These are phyloP conservation scores for Drosophila aff. DNA, from an alignment of 1,140 invertebrate genomes.

Conservation along the genomic window DNA sequence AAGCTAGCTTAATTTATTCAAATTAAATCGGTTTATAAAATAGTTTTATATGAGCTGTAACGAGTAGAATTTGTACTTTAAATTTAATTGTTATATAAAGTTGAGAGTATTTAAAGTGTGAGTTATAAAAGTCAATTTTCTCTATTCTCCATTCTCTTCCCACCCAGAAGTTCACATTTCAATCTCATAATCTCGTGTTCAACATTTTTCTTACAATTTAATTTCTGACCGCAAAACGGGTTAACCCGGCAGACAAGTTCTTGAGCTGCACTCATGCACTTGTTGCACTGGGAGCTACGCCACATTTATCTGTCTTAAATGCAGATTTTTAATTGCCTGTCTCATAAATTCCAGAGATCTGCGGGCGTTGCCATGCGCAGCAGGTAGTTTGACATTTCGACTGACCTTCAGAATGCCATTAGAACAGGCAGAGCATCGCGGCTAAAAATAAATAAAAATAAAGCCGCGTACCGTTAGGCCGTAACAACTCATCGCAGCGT, in stretches of 20 bases:
- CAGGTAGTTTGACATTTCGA: conserved; percentile 62
- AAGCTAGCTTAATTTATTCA: background rate
- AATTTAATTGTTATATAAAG: background rate
- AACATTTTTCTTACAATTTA: conserved; percentile 61
- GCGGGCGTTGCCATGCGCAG: conserved; percentile 37
- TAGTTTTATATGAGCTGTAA: too few species aligned
- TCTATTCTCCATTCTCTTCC: too few species aligned
- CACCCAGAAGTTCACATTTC: conserved; percentile 4
- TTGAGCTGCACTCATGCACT: conserved; percentile 42
- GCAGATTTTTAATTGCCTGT: conserved; percentile 71
- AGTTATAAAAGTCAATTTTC: background rate
- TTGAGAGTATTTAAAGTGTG: background rate
- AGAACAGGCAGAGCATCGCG: conserved; percentile 49
- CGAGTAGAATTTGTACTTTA: too few species aligned
- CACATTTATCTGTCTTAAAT: conserved; percentile 36
- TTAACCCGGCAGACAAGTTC: conserved; percentile 50
- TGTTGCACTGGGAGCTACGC: conserved; percentile 33
- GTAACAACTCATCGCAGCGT: conserved; percentile 32
- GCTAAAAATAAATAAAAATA: conserved; percentile 29
- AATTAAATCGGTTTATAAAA: background rate
- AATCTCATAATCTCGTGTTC: conserved; percentile 22
- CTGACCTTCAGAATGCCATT: conserved; percentile 72
- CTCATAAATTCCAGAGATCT: conserved; percentile 65
- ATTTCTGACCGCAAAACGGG: conserved; percentile 57
- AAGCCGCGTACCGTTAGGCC: conserved; percentile 36